These are phyloP conservation scores for Pachyseris speciosa DNA, from an alignment of 64 coral and sea anemone genomes.

Conservation along the genomic window DNA sequence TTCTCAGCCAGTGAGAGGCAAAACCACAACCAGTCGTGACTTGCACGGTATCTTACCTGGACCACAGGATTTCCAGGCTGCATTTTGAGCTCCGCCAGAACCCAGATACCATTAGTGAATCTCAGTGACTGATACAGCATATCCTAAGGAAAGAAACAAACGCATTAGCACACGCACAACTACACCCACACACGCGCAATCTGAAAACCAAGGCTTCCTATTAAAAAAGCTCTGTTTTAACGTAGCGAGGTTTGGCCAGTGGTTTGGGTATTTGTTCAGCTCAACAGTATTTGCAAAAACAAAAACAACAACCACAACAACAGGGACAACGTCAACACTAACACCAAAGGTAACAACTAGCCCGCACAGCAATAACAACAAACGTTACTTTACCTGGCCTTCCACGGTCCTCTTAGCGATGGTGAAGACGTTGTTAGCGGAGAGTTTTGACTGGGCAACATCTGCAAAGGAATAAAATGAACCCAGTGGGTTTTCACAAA, in stretches of 20 bases:
- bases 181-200: no score
- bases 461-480: slow-evolving; percentile 52
- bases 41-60: slow-evolving; percentile 68
- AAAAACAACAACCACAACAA: no score
- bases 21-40: no score
- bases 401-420: slow-evolving; percentile 94
- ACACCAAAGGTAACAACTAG: not conserved
- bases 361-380: not conserved
- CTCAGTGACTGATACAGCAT: slow-evolving; percentile 97
- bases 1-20: no score
- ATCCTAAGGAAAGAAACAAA: slow-evolving; percentile 43
- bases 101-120: slow-evolving; percentile 96
- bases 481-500: not conserved
- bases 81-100: slow-evolving; percentile 94
- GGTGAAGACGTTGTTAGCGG: slow-evolving; percentile 92
- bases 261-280: not conserved
- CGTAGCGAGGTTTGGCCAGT: no score
- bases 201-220: no score
- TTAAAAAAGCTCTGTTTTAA: no score
- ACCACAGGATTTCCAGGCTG: slow-evolving; percentile 80
- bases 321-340: no score
- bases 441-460: slow-evolving; percentile 79
- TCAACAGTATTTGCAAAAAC: no score
- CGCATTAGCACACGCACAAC: not conserved
- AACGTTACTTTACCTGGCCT: slow-evolving; percentile 63